Evolutionary conservation across 2,888 invertebrate genomes (phyloP).

Genomic region (Agriotes lineatus): DNA sequence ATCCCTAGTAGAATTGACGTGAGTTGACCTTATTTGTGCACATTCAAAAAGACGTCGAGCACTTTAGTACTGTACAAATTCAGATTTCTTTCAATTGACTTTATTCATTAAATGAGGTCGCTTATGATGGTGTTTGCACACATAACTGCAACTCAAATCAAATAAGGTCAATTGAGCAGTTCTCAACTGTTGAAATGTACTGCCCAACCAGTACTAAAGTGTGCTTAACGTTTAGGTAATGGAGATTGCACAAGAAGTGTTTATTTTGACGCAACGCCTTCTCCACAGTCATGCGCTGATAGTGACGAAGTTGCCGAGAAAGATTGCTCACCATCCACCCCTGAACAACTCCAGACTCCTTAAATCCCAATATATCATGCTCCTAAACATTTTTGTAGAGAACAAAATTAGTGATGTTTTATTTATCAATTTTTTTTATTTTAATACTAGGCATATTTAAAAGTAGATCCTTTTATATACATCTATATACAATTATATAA

Average conservation of each 20-base stretch:
- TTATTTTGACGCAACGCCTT: slow-evolving; percentile 42
- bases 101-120: neutral
- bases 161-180: slow-evolving; percentile 35
- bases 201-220: slow-evolving; percentile 28
- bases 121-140: too few relatives aligned
- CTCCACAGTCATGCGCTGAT: slow-evolving; percentile 50
- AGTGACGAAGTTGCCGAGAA: slow-evolving; percentile 60
- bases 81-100: slow-evolving; percentile 14
- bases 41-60: slow-evolving; percentile 1
- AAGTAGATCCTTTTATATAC: too few relatives aligned
- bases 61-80: slow-evolving; percentile 28
- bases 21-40: slow-evolving; percentile 38
- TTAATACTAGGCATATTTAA: too few relatives aligned
- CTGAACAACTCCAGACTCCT: slow-evolving; percentile 37
- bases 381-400: too few relatives aligned
- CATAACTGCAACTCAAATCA: neutral
- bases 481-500: too few relatives aligned
- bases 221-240: slow-evolving; percentile 48
- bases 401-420: too few relatives aligned
- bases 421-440: too few relatives aligned
- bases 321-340: slow-evolving; percentile 52
- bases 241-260: slow-evolving; percentile 54
- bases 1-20: neutral
- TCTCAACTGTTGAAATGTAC: too few relatives aligned
- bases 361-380: slow-evolving; percentile 21